Evolutionary conservation across 2,113 vertebrate genomes (phyloP).

Genomic region (Neoarius graeffei): DNA sequence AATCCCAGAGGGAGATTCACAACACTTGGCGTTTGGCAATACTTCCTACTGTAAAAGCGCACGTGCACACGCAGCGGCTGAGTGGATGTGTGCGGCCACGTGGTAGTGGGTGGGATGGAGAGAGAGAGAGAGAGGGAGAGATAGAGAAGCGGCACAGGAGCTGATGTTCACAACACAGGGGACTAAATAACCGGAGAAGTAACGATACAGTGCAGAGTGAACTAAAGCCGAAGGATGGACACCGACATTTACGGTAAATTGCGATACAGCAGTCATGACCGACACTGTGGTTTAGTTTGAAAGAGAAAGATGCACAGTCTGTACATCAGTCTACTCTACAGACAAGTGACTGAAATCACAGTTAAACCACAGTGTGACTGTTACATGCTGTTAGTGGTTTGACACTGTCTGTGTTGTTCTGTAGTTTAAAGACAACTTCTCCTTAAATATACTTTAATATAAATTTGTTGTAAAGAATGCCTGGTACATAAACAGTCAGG

Average conservation of each 20-base stretch:
- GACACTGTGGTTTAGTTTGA: not conserved
- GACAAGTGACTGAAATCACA: not conserved
- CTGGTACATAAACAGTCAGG: not conserved
- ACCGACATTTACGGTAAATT: slow-evolving; percentile 48
- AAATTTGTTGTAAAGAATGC: not conserved
- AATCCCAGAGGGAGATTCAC: not conserved
- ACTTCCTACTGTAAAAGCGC: not conserved
- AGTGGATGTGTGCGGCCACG: slow-evolving; percentile 39
- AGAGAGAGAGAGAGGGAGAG: not conserved
- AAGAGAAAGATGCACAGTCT: not conserved
- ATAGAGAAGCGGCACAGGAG: not conserved
- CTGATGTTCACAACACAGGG: slow-evolving; percentile 20
- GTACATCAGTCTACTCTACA: not conserved
- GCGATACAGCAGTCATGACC: not conserved
- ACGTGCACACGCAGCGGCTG: not conserved
- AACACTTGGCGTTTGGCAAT: not conserved
- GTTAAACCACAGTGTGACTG: not conserved
- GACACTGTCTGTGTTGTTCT: not conserved
- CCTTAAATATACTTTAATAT: not conserved
- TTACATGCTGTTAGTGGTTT: not conserved
- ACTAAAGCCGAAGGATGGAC: slow-evolving; percentile 48
- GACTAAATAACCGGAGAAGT: slow-evolving; percentile 5
- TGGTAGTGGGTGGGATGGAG: slow-evolving; percentile 23
- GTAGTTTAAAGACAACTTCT: not conserved
- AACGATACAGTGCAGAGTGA: not conserved